Evolutionary conservation across 2,797 vertebrate genomes (phyloP).

Genomic region (Loris lydekkerianus): DNA sequence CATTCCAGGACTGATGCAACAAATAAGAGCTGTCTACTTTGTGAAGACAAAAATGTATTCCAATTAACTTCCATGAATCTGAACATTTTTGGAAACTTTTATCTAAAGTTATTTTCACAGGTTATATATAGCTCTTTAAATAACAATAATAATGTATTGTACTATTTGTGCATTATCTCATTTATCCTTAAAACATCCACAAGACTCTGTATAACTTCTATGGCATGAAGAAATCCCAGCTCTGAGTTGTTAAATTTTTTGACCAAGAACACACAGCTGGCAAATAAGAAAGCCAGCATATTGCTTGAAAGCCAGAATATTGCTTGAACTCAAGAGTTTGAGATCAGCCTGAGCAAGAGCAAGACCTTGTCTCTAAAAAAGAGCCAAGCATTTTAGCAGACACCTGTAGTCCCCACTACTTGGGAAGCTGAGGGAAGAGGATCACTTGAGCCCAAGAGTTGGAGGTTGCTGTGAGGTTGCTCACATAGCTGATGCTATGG

Average conservation of each 20-base stretch:
- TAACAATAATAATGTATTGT: background rate
- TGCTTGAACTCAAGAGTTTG: no score
- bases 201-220: background rate
- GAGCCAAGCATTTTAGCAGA: no score
- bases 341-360: no score
- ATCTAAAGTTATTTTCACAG: constrained; percentile 26
- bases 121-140: background rate
- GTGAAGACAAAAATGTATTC: background rate
- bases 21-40: constrained; percentile 30
- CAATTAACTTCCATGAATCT: background rate
- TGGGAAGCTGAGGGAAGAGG: no score
- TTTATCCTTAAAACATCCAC: background rate
- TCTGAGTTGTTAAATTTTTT: background rate
- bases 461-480: no score
- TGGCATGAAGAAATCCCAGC: background rate
- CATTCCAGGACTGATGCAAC: background rate
- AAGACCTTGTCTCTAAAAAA: no score
- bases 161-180: background rate
- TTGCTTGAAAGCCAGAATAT: background rate
- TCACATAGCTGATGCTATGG: no score
- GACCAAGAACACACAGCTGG: background rate
- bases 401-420: no score
- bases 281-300: background rate
- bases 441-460: no score
- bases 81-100: constrained; percentile 32